Conservation (phyloP, 2,113 vertebrate genomes). For the Menura novaehollandiae region DNA sequence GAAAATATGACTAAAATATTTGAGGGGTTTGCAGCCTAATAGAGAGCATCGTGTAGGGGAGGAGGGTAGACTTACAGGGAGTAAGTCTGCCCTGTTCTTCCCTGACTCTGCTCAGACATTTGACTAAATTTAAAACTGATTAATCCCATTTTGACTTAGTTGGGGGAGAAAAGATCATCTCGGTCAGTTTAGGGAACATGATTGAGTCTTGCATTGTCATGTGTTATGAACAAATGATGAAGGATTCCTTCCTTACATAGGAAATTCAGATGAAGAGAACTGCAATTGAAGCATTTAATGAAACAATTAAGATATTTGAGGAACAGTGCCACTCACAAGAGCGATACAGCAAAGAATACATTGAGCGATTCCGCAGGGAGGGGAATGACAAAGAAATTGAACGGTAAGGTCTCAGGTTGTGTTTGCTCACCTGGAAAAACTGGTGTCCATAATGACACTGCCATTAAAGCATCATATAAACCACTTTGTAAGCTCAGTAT, state of each 20-base stretch:
- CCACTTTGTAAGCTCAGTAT: neutral
- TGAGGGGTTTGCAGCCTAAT: constrained; percentile 2
- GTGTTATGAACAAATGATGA: neutral
- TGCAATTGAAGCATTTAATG: constrained; percentile 92
- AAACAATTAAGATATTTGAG: constrained; percentile 94
- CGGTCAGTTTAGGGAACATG: neutral
- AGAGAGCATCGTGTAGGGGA: neutral
- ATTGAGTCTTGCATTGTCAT: neutral
- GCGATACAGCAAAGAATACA: constrained; percentile 88
- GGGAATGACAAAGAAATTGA: constrained; percentile 90
- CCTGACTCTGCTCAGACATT: neutral
- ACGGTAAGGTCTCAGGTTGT: constrained; percentile 69
- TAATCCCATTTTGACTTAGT: neutral
- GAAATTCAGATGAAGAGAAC: constrained; percentile 98
- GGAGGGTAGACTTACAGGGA: neutral
- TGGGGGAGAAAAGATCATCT: neutral
- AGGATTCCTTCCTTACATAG: constrained; percentile 59
- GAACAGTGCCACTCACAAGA: constrained; percentile 93
- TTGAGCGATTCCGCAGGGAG: constrained; percentile 86
- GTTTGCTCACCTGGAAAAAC: neutral
- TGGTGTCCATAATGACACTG: neutral
- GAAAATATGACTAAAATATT: constrained; percentile 55
- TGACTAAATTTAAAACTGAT: neutral
- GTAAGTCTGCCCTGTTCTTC: neutral
- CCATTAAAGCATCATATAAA: neutral